Percentiles rank a stretch among this genome's conserved stretches.
Evolutionary conservation across 2,797 vertebrate species (phyloP).

Genomic region (Sardinella longiceps): DNA sequence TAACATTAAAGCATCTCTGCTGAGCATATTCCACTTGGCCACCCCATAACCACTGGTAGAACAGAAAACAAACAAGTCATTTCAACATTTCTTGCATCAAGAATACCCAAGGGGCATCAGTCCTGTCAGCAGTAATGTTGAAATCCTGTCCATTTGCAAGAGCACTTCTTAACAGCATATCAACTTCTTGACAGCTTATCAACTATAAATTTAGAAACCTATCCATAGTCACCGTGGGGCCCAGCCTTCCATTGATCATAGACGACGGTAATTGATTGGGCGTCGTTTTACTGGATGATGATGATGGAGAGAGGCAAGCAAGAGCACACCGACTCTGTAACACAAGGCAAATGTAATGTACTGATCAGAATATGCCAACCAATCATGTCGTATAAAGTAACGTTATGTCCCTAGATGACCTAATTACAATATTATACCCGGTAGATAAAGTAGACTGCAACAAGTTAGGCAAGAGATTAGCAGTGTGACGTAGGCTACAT

Average conservation of each 20-base stretch:
- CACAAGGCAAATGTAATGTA: neutral
- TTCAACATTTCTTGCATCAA: neutral
- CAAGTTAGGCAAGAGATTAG: neutral
- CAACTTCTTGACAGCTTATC: conserved; percentile 14
- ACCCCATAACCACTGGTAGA: conserved; percentile 52
- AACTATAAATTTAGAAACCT: neutral
- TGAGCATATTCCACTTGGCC: conserved; percentile 26
- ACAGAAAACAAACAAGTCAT: neutral
- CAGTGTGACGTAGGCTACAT: neutral
- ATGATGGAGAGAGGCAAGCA: neutral
- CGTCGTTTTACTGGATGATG: neutral
- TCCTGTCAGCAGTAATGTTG: neutral
- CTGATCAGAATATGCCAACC: neutral
- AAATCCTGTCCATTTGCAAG: neutral
- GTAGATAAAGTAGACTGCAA: neutral
- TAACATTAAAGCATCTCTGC: conserved; percentile 61
- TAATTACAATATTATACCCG: no score
- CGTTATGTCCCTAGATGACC: neutral
- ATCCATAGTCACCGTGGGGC: neutral
- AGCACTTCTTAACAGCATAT: neutral
- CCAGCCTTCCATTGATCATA: neutral
- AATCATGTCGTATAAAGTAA: neutral
- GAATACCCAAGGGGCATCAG: neutral
- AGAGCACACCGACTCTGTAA: neutral
- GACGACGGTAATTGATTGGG: neutral